These are phyloP conservation scores for human DNA, from an alignment of 2,113 vertebrate genomes.

Conservation along the genomic window GRCh38 chr4:122428501-122429000, in stretches of 20 bases:
- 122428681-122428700: constrained; percentile 24
- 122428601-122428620: not conserved
- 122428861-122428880: not conserved
- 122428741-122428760: no score
- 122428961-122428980: not conserved
- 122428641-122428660: not conserved
- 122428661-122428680: not conserved
- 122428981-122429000: not conserved
- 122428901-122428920: not conserved
- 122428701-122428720: not conserved
- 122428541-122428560: not conserved
- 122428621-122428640: not conserved
- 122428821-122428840: not conserved
- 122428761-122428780: not conserved
- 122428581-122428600: not conserved
- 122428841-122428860: not conserved
- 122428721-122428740: not conserved
- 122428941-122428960: not conserved
- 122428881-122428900: not conserved
- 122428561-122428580: not conserved
- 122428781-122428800: not conserved
- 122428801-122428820: not conserved
- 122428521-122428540: not conserved
- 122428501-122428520: not conserved
- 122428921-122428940: not conserved